Percentiles rank a stretch among this genome's conserved stretches.
Conservation (phyloP, 2,888 invertebrate species). For the Macrosiphum euphorbiae region DNA sequence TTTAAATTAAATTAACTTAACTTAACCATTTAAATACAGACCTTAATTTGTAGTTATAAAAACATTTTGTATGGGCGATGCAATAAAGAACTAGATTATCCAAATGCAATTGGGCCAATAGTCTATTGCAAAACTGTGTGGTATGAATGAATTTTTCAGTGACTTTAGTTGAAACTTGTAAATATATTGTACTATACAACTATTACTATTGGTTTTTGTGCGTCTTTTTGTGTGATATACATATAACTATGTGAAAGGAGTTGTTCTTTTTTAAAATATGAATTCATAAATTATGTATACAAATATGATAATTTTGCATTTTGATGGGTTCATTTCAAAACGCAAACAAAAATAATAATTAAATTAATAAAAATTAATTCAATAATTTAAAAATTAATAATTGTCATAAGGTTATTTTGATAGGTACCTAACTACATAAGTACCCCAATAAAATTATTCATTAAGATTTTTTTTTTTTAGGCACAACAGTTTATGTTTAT, state of each 20-base stretch:
- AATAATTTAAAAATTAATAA: no score
- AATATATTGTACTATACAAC: slow-evolving; percentile 35
- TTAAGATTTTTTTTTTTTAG: no score
- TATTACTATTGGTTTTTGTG: slow-evolving; percentile 38
- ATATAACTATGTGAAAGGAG: slow-evolving; percentile 20
- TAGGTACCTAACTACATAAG: no score
- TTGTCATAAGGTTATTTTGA: background rate
- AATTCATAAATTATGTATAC: background rate
- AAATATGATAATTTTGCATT: slow-evolving; percentile 17
- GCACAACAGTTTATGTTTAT: no score
- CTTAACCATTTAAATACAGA: background rate
- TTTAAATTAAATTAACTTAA: background rate
- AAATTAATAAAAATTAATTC: no score
- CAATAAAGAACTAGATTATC: background rate
- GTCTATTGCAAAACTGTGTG: slow-evolving; percentile 3
- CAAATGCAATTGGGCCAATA: background rate
- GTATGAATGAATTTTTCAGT: slow-evolving; percentile 4
- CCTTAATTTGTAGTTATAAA: background rate
- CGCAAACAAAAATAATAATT: no score
- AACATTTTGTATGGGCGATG: slow-evolving; percentile 14
- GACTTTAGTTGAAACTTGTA: background rate
- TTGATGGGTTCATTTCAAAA: slow-evolving; percentile 38
- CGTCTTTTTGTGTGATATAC: slow-evolving; percentile 36
- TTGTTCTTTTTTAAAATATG: background rate
- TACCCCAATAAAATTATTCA: no score